These are phyloP conservation scores for Xanthostigma xanthostigma DNA, from an alignment of 2,888 invertebrate species.

Conservation along the genomic window DNA sequence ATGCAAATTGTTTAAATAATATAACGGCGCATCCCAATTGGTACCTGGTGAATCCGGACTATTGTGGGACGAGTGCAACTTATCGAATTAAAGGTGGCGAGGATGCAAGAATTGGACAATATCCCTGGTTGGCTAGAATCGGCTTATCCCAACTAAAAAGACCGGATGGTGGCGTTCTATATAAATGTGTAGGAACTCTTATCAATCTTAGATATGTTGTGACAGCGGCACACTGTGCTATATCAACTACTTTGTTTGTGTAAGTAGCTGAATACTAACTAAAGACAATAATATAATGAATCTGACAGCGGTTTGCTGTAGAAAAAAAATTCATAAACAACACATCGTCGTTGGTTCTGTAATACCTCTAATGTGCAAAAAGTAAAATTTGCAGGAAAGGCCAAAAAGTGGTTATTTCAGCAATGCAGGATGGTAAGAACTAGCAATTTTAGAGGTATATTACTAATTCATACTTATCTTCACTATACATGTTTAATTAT, in stretches of 20 bases:
- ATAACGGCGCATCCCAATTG: constrained; percentile 30
- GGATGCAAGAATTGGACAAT: constrained; percentile 41
- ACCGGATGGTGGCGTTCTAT: constrained; percentile 8
- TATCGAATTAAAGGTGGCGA: constrained; percentile 48
- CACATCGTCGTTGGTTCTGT: too few relatives aligned
- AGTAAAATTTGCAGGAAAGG: too few relatives aligned
- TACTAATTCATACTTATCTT: too few relatives aligned
- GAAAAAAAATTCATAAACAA: too few relatives aligned
- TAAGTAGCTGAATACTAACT: background rate
- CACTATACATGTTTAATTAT: too few relatives aligned
- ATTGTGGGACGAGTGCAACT: constrained; percentile 38
- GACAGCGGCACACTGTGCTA: constrained; percentile 31
- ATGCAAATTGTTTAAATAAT: background rate
- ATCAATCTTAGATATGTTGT: constrained; percentile 25
- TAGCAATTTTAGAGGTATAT: too few relatives aligned
- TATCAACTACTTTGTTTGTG: constrained; percentile 7
- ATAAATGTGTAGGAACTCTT: constrained; percentile 27
- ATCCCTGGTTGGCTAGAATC: constrained; percentile 45
- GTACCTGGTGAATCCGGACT: constrained; percentile 28
- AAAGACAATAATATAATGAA: too few relatives aligned
- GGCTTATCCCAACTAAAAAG: constrained; percentile 26
- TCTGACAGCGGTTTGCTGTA: too few relatives aligned
- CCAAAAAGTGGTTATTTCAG: too few relatives aligned
- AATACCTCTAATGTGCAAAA: too few relatives aligned
- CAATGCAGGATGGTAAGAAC: too few relatives aligned